Conservation (phyloP, 2,888 invertebrate genomes). For the Dione juno region DNA sequence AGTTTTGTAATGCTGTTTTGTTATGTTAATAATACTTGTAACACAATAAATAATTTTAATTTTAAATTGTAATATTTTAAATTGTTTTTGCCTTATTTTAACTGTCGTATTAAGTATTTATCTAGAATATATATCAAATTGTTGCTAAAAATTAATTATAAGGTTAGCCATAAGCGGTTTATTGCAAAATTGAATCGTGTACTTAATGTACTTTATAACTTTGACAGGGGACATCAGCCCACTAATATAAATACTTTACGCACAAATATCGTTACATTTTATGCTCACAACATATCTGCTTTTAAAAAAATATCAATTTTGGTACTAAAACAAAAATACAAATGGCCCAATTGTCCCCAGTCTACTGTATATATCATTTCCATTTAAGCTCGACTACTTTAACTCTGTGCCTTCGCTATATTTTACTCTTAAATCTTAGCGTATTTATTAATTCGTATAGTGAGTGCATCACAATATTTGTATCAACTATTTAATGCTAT, state of each 20-base stretch:
- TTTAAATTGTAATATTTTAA: background rate
- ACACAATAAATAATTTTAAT: background rate
- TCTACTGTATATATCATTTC: conserved; percentile 22
- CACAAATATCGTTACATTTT: conserved; percentile 15
- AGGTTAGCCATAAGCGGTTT: conserved; percentile 23
- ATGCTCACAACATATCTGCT: background rate
- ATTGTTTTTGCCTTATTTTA: background rate
- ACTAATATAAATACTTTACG: conserved; percentile 10
- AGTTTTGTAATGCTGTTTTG: no score
- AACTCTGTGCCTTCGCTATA: conserved; percentile 44
- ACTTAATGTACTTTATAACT: conserved; percentile 22
- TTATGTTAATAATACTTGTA: background rate
- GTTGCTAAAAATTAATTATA: conserved; percentile 9
- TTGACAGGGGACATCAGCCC: conserved; percentile 19
- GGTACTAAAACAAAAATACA: background rate
- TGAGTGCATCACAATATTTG: background rate
- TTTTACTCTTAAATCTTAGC: conserved; percentile 32
- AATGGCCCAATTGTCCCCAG: conserved; percentile 19
- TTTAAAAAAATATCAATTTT: background rate
- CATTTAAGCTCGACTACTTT: conserved; percentile 42
- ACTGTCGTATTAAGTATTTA: background rate
- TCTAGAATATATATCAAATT: background rate
- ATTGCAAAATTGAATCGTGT: conserved; percentile 11
- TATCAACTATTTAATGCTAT: background rate
- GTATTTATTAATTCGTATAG: conserved; percentile 28